Conservation (phyloP, 2,888 invertebrate species). For the Oeneis ivallda region DNA sequence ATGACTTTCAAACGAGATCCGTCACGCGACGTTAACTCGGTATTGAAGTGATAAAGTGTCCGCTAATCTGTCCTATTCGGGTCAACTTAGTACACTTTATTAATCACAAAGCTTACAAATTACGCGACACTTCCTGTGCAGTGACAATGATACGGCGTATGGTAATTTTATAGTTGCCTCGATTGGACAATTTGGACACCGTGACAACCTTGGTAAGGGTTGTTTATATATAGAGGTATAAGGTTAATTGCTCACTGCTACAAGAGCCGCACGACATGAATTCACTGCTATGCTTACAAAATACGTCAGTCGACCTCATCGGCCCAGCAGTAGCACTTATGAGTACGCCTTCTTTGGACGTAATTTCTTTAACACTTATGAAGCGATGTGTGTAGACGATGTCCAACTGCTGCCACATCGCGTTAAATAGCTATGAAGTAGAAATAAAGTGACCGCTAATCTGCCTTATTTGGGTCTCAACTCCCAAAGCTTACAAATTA, state of each 20-base stretch:
- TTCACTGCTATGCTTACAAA: not conserved
- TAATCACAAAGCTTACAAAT: conserved; percentile 82
- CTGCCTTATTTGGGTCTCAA: too few relatives aligned
- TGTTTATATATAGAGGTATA: conserved; percentile 33
- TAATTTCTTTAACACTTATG: too few relatives aligned
- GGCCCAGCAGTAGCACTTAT: not conserved
- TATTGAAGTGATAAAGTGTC: conserved; percentile 81
- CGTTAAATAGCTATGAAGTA: too few relatives aligned
- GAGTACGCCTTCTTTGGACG: not conserved
- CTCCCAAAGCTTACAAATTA: too few relatives aligned
- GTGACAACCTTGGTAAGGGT: conserved; percentile 68
- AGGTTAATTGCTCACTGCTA: not conserved
- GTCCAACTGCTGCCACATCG: too few relatives aligned
- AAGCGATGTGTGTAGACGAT: too few relatives aligned
- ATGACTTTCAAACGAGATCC: conserved; percentile 81
- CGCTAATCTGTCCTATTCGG: conserved; percentile 82
- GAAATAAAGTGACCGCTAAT: too few relatives aligned
- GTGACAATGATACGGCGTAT: conserved; percentile 76
- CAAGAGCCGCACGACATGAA: not conserved
- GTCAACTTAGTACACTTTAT: conserved; percentile 81
- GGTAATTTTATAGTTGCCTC: conserved; percentile 77
- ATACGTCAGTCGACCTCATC: not conserved
- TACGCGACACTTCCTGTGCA: conserved; percentile 78
- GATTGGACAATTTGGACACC: conserved; percentile 71
- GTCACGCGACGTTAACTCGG: conserved; percentile 81